Evolutionary conservation across 2,113 vertebrate genomes (phyloP).

Genomic region (Accipiter cooperii): DNA sequence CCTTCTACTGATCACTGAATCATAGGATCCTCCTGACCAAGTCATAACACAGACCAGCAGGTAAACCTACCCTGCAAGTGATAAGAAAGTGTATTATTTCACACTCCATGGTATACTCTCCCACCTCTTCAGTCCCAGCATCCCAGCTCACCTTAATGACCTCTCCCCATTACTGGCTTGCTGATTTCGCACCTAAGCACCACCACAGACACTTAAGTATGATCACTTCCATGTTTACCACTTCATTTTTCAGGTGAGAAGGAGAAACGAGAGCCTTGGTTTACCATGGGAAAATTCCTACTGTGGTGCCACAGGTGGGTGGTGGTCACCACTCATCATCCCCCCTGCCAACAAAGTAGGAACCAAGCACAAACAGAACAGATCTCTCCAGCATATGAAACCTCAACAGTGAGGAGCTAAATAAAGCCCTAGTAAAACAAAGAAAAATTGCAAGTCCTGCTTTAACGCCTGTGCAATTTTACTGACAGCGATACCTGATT

Average conservation of each 20-base stretch:
- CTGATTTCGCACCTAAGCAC: not conserved
- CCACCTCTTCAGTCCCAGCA: not conserved
- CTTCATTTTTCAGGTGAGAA: not conserved
- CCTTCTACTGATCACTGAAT: not conserved
- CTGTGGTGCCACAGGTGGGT: not conserved
- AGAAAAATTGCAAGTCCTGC: not conserved
- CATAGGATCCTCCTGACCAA: not conserved
- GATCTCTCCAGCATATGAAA: not conserved
- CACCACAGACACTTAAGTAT: not conserved
- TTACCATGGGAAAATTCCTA: not conserved
- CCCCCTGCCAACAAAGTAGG: accelerated
- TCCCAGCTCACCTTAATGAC: not conserved
- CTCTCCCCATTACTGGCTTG: not conserved
- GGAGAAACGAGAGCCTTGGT: not conserved
- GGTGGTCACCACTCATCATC: not conserved
- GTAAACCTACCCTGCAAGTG: not conserved
- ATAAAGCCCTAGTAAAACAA: not conserved
- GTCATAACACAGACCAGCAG: not conserved
- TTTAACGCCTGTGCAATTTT: not conserved
- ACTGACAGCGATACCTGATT: not conserved
- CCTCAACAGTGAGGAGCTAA: not conserved
- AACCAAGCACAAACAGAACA: not conserved
- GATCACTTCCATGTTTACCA: not conserved
- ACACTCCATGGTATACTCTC: not conserved
- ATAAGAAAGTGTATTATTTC: not conserved